These are phyloP conservation scores for Rhagium mordax DNA, from an alignment of 2,888 invertebrate genomes.

Conservation along the genomic window DNA sequence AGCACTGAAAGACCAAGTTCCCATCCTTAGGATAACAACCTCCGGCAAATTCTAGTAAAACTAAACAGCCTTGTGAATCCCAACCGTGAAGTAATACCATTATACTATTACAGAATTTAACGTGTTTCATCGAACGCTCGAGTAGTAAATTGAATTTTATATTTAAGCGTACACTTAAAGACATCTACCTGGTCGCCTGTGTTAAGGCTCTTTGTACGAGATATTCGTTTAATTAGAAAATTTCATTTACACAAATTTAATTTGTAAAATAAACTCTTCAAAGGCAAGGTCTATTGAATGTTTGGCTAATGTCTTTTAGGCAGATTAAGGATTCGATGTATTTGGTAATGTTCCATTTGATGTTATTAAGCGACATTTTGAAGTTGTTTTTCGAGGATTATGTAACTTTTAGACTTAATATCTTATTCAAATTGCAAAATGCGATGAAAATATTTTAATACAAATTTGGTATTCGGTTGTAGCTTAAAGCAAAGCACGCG, in stretches of 20 bases:
- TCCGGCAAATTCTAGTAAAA: neutral
- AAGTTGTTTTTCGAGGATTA: neutral
- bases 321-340: neutral
- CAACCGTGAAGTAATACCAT: neutral
- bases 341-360: slow-evolving; percentile 1
- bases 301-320: slow-evolving; percentile 4
- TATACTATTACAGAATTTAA: neutral
- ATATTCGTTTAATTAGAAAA: slow-evolving; percentile 16
- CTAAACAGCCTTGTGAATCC: neutral
- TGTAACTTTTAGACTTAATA: neutral
- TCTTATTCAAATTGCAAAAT: neutral
- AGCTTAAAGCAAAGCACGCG: too few species aligned
- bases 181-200: slow-evolving; percentile 6
- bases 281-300: slow-evolving; percentile 20
- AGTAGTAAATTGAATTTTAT: slow-evolving; percentile 13
- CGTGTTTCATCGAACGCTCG: neutral
- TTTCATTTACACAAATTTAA: slow-evolving; percentile 13
- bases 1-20: neutral
- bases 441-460: too few species aligned
- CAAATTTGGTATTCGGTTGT: too few species aligned
- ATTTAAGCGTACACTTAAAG: slow-evolving; percentile 1
- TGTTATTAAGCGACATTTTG: neutral
- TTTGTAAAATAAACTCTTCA: slow-evolving; percentile 24
- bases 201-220: slow-evolving; percentile 11
- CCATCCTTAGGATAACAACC: neutral